Percentiles rank a stretch among this genome's conserved stretches.
phyloP scores from a whole-genome alignment of 2,797 vertebrate species.

The Prionace glauca region DNA sequence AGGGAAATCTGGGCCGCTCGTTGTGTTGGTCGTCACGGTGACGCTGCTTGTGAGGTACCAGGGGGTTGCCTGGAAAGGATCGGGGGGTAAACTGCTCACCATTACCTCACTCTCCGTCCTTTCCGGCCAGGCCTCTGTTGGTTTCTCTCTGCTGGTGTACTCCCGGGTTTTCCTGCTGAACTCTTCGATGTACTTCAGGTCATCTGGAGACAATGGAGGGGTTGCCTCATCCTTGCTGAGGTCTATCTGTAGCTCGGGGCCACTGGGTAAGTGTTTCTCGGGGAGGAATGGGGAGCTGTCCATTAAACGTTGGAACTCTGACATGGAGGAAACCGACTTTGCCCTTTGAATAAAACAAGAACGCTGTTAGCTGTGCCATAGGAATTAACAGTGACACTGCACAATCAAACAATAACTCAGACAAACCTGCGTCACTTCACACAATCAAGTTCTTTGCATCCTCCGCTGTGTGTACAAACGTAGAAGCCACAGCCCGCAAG shows the following conservation, averaged over 20 bases:
- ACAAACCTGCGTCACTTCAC: not conserved
- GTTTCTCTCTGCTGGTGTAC: constrained; percentile 57
- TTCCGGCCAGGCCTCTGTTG: constrained; percentile 57
- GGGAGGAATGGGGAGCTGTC: constrained; percentile 96
- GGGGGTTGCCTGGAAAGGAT: constrained; percentile 71
- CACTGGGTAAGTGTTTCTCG: constrained; percentile 69
- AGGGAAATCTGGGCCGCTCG: constrained; percentile 84
- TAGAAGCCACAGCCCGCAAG: not conserved
- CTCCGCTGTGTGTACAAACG: not conserved
- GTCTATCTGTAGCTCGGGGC: constrained; percentile 37
- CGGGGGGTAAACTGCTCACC: constrained; percentile 50
- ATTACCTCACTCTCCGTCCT: constrained; percentile 60
- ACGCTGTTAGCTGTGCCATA: not conserved
- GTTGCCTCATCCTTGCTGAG: constrained; percentile 74
- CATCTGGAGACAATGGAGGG: constrained; percentile 90
- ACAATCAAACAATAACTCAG: not conserved
- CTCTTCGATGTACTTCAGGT: constrained; percentile 97
- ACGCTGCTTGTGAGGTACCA: constrained; percentile 94
- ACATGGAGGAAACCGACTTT: constrained; percentile 96
- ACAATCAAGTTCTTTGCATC: not conserved
- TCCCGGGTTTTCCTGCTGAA: constrained; percentile 89
- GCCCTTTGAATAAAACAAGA: constrained; percentile 61
- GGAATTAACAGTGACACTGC: not conserved
- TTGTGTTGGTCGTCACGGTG: constrained; percentile 88
- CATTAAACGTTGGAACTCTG: constrained; percentile 95